Percentiles rank a stretch among this genome's conserved stretches.
Conservation (phyloP, 2,113 vertebrate species). For the Ranitomeya variabilis region DNA sequence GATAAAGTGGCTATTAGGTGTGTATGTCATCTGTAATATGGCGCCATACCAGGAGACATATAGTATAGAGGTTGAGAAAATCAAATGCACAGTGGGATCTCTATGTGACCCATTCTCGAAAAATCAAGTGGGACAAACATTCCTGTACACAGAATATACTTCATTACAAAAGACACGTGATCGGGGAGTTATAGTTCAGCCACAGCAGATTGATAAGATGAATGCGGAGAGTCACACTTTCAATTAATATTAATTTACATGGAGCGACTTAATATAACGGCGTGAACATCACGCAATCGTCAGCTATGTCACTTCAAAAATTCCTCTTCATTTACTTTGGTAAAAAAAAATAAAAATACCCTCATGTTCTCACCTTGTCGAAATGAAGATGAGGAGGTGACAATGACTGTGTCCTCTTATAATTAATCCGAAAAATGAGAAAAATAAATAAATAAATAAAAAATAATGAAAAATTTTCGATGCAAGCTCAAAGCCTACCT, state of each 20-base stretch:
- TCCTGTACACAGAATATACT: not conserved
- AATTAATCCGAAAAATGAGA: not conserved
- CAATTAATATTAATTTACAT: constrained; percentile 36
- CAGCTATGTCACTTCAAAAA: constrained; percentile 13
- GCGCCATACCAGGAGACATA: too few species aligned
- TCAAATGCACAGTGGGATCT: not conserved
- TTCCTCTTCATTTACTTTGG: not conserved
- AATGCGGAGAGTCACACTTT: constrained; percentile 11
- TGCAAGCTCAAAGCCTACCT: constrained; percentile 4
- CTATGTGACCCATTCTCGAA: too few species aligned
- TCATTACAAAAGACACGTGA: not conserved
- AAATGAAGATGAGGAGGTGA: not conserved
- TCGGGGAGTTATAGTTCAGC: not conserved
- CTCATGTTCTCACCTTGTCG: not conserved
- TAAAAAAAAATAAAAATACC: not conserved
- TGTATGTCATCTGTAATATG: too few species aligned
- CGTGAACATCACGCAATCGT: constrained; percentile 33
- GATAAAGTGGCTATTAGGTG: too few species aligned
- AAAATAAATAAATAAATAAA: not conserved
- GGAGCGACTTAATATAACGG: constrained; percentile 29
- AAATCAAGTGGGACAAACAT: too few species aligned
- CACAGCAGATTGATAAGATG: not conserved
- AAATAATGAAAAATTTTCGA: not conserved
- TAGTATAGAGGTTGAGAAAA: too few species aligned
- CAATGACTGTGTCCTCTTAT: not conserved